Evolutionary conservation across 2,888 invertebrate genomes (phyloP), one percentile per base, ranked within the genome.

Genomic region (Xylocampa areola): DNA sequence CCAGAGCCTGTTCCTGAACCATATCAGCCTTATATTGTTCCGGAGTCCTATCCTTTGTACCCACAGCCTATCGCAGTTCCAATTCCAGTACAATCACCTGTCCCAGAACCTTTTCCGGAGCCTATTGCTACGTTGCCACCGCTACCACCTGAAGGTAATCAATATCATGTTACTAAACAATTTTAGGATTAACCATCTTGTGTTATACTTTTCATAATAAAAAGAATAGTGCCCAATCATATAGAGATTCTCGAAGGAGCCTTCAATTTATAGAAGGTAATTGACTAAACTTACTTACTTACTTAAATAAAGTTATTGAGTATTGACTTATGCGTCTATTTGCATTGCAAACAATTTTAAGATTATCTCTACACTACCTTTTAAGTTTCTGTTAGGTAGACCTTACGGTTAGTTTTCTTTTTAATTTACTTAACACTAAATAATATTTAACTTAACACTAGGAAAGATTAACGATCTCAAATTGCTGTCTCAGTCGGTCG

Each of bases 391-490:
- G n/a, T n/a, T n/a, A n/a, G n/a, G n/a, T n/a, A n/a, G n/a, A n/a
- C n/a, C n/a, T n/a, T n/a, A n/a, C n/a, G n/a, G n/a, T n/a, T n/a
- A n/a, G n/a, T n/a, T n/a, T n/a, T n/a, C 13, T 29, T 54, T 44
- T 48, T 29, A 49, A 60, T 51, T 44, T 21, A 35, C 13, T 1
- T 49, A 32, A 50, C 7, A 17, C 10, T 49, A 55, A 55, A 58
- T 58, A 61, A 55, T 58, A 65, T 65, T 73, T 43, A n/a, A n/a
- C n/a, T n/a, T n/a, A n/a, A n/a, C 58, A 40, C 51, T 53, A 35
- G 54, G 50, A 76, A 76, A 69, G 66, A 77, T 80, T 71, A 57
- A 58, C 37, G 53, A 66, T 54, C 52, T 35, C 32, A 58, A 53
- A 60, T 39, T 50, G 52, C 50, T 52, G 47, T 21, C 54, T 58